phyloP scores from a whole-genome alignment of 2,797 vertebrate species.

The Pteronotus mesoamericanus region DNA sequence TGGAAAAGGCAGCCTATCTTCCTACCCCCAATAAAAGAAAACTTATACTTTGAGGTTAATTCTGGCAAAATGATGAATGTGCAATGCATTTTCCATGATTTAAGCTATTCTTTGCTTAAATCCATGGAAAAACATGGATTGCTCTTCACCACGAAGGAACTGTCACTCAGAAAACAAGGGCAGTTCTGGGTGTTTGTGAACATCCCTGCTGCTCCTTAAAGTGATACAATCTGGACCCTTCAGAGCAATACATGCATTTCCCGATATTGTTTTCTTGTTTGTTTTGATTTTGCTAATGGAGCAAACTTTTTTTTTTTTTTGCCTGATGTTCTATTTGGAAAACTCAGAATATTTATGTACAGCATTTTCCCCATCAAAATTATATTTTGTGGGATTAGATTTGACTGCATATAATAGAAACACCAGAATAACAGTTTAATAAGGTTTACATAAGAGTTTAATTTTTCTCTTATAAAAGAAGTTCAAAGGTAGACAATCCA shows the following conservation, averaged over 20 bases:
- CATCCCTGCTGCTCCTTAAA: not conserved
- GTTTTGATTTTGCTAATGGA: not conserved
- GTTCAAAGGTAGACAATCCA: not conserved
- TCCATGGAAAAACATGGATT: not conserved
- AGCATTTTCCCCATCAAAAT: not conserved
- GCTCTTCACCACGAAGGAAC: not conserved
- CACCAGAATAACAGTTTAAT: not conserved
- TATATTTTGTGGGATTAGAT: not conserved
- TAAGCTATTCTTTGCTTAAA: not conserved
- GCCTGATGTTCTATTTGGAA: not conserved
- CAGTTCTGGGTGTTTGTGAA: not conserved
- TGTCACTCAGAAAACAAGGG: not conserved
- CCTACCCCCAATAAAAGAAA: constrained; percentile 27
- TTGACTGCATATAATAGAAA: not conserved
- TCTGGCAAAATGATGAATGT: constrained; percentile 22
- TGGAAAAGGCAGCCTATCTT: constrained; percentile 50
- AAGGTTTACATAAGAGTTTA: not conserved
- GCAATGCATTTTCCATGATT: not conserved
- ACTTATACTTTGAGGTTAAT: constrained; percentile 52
- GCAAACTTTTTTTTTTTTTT: not conserved
- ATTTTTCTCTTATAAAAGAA: not conserved
- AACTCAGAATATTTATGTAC: not conserved
- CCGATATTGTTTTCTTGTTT: not conserved
- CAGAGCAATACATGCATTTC: not conserved
- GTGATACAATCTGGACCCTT: not conserved